phyloP scores from a whole-genome alignment of 2,888 invertebrate species.

The Agapetus fuscipes region DNA sequence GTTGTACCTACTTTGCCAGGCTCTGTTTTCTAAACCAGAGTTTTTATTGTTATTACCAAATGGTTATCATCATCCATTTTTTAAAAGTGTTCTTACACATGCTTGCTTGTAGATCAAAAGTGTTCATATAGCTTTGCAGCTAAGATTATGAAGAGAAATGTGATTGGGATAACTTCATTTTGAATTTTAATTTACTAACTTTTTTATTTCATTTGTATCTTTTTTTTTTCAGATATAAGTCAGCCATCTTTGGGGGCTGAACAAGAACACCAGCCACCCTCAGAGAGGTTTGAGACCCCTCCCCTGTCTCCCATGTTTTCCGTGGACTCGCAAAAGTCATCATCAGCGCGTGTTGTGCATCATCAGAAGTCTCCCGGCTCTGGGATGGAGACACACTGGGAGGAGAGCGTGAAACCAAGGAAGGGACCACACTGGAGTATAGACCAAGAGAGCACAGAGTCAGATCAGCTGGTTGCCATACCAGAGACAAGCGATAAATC shows the following conservation, averaged over 20 bases:
- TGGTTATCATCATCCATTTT: too few species aligned
- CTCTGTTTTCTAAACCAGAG: too few species aligned
- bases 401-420: conserved; percentile 46
- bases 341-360: conserved; percentile 6
- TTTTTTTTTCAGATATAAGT: conserved; percentile 51
- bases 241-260: conserved; percentile 67
- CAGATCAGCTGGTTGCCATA: conserved; percentile 80
- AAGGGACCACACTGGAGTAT: conserved; percentile 50
- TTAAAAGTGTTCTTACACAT: too few species aligned
- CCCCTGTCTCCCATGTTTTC: conserved; percentile 54
- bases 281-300: conserved; percentile 42
- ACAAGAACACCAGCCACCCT: conserved; percentile 41
- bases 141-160: too few species aligned
- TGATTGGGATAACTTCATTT: too few species aligned
- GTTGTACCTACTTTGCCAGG: too few species aligned
- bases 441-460: conserved; percentile 80
- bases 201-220: conserved; percentile 13
- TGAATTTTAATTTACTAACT: too few species aligned
- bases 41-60: too few species aligned
- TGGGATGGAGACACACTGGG: conserved; percentile 60
- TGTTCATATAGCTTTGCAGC: too few species aligned
- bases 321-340: conserved; percentile 12
- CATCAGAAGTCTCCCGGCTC: conserved; percentile 28
- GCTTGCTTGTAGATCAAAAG: too few species aligned
- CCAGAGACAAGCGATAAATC: conserved; percentile 80